Evolutionary conservation across 1,140 invertebrate species (phyloP).

Genomic region (Drepana arcuata): DNA sequence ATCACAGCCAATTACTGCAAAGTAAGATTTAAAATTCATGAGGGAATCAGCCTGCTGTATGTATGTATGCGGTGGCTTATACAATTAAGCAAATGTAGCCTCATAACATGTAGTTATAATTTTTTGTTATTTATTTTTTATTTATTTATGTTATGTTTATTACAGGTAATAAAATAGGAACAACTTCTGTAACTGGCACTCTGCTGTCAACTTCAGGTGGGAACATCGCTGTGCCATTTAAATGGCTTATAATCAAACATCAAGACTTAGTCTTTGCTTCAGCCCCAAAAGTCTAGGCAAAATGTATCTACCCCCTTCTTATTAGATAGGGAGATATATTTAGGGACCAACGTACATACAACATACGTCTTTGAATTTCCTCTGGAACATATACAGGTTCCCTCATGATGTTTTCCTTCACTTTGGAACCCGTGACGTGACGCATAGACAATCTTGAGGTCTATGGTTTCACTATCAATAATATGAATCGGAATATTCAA

Average conservation of each 20-base stretch:
- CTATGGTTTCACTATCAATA: too few species aligned
- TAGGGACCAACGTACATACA: neutral
- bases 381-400: too few species aligned
- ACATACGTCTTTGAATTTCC: neutral
- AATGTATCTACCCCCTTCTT: neutral
- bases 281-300: too few species aligned
- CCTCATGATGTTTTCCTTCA: too few species aligned
- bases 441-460: too few species aligned
- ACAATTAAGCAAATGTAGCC: too few species aligned
- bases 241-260: too few species aligned
- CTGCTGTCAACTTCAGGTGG: constrained; percentile 33
- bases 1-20: too few species aligned
- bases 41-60: too few species aligned
- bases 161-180: constrained; percentile 32
- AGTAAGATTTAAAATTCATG: neutral
- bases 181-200: constrained; percentile 32
- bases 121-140: constrained; percentile 3
- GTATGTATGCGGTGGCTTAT: too few species aligned
- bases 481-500: too few species aligned
- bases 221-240: constrained; percentile 3
- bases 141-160: constrained; percentile 5
- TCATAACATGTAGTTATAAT: neutral
- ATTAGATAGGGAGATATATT: neutral
- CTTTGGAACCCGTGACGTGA: neutral
- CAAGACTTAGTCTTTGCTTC: too few species aligned